Base-by-base conservation (phyloP, 2,797 vertebrate genomes). In the Amblyraja radiata region DNA sequence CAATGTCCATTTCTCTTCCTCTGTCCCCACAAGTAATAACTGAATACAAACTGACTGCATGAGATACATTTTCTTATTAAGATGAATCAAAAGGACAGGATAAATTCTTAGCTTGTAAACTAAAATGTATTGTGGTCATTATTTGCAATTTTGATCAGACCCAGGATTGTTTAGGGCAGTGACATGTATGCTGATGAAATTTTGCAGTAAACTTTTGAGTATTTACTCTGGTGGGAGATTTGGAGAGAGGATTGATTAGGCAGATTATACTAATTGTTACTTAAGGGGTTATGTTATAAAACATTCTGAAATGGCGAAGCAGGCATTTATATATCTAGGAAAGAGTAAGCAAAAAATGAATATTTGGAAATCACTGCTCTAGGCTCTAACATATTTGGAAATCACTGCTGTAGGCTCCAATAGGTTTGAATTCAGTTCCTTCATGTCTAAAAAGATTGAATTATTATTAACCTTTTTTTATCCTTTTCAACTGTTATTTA, bases 31-130 rank as follows among this genome's bases (percentile, higher is more conserved):
- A 58, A 10, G 9, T 71, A 36, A 36, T 90, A 90, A 39, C 36
- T 91, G 68, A 74, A 91, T 46, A 25, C 21, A 74, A 74, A 21
- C 36, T 71, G 88, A 46, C 65, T 73, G 68, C 65, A 91, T 18
- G n/a, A 90, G 32, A 32, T 73, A 73, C 71, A 91, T 91, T 73
- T 73, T 21, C 39, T 46, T 32, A 46, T 32, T 46, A 25, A 25
- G n/a, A 91, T 74, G 46, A 91, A 73, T 90, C 65, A 90, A 90
- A 90, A 68, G 7, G 63, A 65, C 36, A 71, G n/a, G 5, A 90
- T 36, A 21, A 90, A 23, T 9, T 73, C n/a, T 71, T 68, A 2
- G 32, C 65, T 71, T 90, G 25, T 61, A 90, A 71, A 68, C 68
- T 32, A 32, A 90, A 90, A 90, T 23, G 68, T 71, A 73, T 68